Evolutionary conservation across 1,140 invertebrate species (phyloP).

Genomic region (Charaxes varanes): DNA sequence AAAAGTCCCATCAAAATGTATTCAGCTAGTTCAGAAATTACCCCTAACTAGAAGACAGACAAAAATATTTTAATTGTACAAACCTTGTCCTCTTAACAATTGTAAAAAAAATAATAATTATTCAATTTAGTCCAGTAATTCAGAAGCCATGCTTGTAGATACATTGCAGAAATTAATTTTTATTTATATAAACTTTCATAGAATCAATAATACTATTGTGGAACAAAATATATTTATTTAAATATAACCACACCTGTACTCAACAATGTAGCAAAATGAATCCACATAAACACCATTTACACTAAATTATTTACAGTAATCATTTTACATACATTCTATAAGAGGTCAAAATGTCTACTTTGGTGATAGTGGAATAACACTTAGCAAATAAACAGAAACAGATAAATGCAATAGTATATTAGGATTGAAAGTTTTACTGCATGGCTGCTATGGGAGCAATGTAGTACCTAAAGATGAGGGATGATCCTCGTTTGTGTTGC

Average conservation of each 20-base stretch:
- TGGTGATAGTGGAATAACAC: conserved; percentile 68
- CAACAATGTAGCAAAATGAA: conserved; percentile 62
- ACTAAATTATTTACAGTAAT: conserved; percentile 67
- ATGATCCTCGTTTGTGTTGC: conserved; percentile 89
- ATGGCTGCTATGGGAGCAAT: conserved; percentile 76
- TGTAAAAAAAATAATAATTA: no score
- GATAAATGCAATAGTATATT: conserved; percentile 60
- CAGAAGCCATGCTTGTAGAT: no score
- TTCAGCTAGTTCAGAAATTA: no score
- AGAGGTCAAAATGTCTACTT: conserved; percentile 57
- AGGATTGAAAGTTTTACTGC: conserved; percentile 41
- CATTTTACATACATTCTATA: conserved; percentile 53
- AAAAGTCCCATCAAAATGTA: no score
- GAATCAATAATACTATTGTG: conserved; percentile 23
- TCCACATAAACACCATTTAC: conserved; percentile 65
- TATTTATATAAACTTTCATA: background rate
- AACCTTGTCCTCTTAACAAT: no score
- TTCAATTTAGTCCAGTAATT: no score
- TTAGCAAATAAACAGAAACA: conserved; percentile 63
- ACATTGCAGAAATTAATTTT: no score
- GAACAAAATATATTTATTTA: conserved; percentile 64
- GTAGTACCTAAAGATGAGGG: conserved; percentile 87
- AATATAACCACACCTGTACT: conserved; percentile 54
- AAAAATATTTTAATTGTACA: no score
- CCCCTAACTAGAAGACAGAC: no score